Evolutionary conservation across 2,797 vertebrate genomes (phyloP), one percentile per base, ranked within the genome.

Genomic region (Adelosebastes latens): DNA sequence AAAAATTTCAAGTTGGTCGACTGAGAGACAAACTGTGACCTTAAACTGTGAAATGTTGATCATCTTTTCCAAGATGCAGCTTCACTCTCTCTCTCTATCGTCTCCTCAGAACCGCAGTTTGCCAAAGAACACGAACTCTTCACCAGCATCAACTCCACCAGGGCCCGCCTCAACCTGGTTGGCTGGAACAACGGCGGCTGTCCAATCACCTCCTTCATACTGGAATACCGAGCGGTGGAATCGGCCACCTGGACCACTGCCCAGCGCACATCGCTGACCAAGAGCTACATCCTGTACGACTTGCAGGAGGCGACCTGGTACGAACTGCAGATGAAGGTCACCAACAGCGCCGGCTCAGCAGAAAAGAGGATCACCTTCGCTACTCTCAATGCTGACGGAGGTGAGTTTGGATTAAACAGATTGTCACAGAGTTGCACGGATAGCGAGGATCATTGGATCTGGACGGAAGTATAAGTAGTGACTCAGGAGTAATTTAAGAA

Each of bases 181-280:
- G 99, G 99, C 82, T 99, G 99, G 99, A 99, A 99, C 75, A 99
- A 99, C 0, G 99, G 99, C 0, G 99, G 99, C 88, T 99, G 99
- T 86, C 98, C 98, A 9, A 99, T 99, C 95, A 98, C 97, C 79
- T 98, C 98, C 67, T 99, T 99, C 93, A 97, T 97, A 0, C 95
- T 99, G 56, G 98, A 99, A 91, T 99, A 99, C 91, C 94, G 97
- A 1, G 98, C 97, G 0, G 97, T 98, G 59, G 98, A 99, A 49
- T 97, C 97, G 3, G 92, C 96, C 0, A 96, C 96, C 12, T 99
- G 99, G 99, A 99, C 96, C 70, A 98, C 97, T 0, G 97, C 97
- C 31, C 98, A 99, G 94, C 96, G 98, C 80, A 98, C 97, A 2
- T 97, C 98, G 2, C 96, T 99, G 46, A 98, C 97, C 77, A 99